A percentile compares a stretch with the other conserved stretches of the same genome.
phyloP scores from a whole-genome alignment of 2,888 invertebrate genomes.

The Agrochola macilenta region DNA sequence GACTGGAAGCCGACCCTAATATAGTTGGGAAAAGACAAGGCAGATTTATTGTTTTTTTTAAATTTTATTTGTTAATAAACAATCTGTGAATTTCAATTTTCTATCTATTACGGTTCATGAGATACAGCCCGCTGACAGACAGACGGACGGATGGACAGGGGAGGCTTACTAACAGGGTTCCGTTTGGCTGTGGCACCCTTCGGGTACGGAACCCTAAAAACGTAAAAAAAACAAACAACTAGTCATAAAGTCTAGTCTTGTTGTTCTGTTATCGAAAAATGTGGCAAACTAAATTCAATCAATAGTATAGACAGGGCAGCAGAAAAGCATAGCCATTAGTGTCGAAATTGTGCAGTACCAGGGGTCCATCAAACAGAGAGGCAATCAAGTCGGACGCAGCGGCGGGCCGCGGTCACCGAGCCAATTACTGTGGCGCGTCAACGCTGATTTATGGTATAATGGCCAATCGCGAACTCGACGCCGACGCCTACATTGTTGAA shows the following conservation, averaged over 20 bases:
- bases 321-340: conserved; percentile 66
- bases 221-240: neutral
- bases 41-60: no score
- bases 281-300: conserved; percentile 56
- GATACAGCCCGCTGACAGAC: no score
- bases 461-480: conserved; percentile 77
- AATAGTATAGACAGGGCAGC: conserved; percentile 49
- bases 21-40: no score
- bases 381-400: conserved; percentile 74
- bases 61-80: no score
- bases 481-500: conserved; percentile 87
- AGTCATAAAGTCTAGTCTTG: neutral
- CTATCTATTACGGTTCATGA: no score
- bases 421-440: conserved; percentile 86
- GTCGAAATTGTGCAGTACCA: conserved; percentile 76
- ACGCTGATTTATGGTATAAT: conserved; percentile 89
- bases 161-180: neutral
- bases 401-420: conserved; percentile 69
- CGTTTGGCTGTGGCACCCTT: neutral
- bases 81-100: no score
- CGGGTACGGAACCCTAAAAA: neutral
- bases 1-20: no score
- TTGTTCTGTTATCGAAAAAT: conserved; percentile 14
- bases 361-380: conserved; percentile 80
- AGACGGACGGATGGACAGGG: neutral